Base-by-base conservation (phyloP, 2,888 invertebrate genomes). In the Diloba caeruleocephala region DNA sequence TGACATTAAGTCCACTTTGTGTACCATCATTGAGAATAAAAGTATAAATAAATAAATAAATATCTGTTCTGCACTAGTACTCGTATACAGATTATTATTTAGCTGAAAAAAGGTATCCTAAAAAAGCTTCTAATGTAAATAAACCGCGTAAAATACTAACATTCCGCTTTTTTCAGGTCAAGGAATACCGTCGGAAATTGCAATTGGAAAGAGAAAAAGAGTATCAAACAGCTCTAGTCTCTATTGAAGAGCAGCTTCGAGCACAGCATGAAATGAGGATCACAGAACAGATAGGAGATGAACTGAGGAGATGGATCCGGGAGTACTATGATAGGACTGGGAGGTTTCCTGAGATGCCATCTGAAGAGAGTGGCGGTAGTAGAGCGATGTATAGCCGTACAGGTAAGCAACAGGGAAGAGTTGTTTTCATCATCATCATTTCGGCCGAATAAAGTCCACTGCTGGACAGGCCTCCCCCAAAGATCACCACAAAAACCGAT, bases 351-450 rank as follows among this genome's bases (percentile, higher is more conserved):
- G 98, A 98, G 69, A 96, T 98, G 74, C 99, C 99, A 0, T 96
- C 97, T 1, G 98, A 97, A 62, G 98, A 99, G 78, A 96, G 97
- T 71, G 98, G 98, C 5, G 98, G 98, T 0, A 98, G 98, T 0
- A 94, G 97, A 68, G 94, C 97, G 57, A 96, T 98, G 87, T 96
- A 98, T 65, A 97, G 96, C 71, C 92, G 97, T 72, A 96, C 96
- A 90, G 97, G 95, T 95, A 59, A 52, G 10, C 14, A 23, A 5
- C 1, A 26, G n/a, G 8, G 7, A 36, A 13, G 21, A 7, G 21
- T 7, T 21, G 21, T 7, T 2, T 5, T 1, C 5, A 5, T 7
- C 21, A 1, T 21, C 6, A 17, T 5, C 17, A 17, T 17, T 17
- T 17, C 5, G 5, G n/a, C n/a, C n/a, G n/a, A n/a, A n/a, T n/a